phyloP scores from a whole-genome alignment of 1,140 invertebrate genomes.

The Gonatopus flavifemur region DNA sequence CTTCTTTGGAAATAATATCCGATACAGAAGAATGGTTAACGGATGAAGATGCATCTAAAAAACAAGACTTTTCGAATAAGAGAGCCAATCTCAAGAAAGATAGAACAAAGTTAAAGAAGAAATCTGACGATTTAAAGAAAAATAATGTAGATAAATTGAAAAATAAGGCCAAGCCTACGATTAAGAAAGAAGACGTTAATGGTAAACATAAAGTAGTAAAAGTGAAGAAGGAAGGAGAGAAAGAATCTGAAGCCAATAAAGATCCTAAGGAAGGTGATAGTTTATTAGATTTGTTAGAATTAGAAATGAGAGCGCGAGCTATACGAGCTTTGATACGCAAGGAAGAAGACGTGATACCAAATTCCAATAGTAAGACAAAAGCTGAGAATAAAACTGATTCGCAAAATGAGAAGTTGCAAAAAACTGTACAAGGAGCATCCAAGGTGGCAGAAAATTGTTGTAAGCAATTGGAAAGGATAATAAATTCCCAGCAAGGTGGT shows the following conservation, averaged over 20 bases:
- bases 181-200: constrained; percentile 31
- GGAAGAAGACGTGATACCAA: constrained; percentile 49
- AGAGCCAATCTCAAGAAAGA: constrained; percentile 33
- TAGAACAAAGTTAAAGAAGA: constrained; percentile 29
- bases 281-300: constrained; percentile 57
- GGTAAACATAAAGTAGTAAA: constrained; percentile 20
- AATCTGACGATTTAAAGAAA: constrained; percentile 20
- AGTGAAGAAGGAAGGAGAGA: constrained; percentile 33
- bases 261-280: constrained; percentile 56
- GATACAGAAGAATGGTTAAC: constrained; percentile 53
- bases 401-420: background rate
- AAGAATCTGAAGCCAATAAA: constrained; percentile 25
- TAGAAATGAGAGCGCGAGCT: constrained; percentile 61
- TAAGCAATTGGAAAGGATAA: constrained; percentile 40
- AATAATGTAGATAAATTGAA: constrained; percentile 20
- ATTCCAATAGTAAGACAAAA: constrained; percentile 18
- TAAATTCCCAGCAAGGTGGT: constrained; percentile 18
- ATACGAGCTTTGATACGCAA: constrained; percentile 59
- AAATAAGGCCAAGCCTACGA: constrained; percentile 18
- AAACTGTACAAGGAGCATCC: constrained; percentile 14
- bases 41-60: constrained; percentile 35
- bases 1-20: constrained; percentile 55
- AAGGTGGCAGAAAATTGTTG: constrained; percentile 27
- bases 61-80: constrained; percentile 25
- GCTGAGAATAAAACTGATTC: background rate